Evolutionary conservation across 2,797 vertebrate genomes (phyloP).

Genomic region (Acrossocheilus fasciatus): DNA sequence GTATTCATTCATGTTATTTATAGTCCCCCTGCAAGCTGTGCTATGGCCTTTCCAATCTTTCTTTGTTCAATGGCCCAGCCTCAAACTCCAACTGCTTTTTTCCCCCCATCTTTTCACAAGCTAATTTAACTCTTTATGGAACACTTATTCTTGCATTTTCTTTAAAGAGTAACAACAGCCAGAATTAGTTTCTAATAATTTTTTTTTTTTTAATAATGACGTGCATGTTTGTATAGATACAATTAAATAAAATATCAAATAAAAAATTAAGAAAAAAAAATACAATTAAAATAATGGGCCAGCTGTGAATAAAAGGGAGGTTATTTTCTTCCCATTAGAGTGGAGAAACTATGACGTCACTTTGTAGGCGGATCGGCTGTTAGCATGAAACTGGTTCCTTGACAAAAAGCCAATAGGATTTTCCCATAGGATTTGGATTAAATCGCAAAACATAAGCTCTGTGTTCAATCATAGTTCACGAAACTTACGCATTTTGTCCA

Average conservation of each 20-base stretch:
- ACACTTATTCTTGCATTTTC: neutral
- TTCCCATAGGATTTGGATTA: too few relatives aligned
- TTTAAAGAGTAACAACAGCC: neutral
- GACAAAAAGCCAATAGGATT: too few relatives aligned
- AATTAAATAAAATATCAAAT: neutral
- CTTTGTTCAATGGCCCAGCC: conserved; percentile 33
- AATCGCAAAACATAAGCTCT: too few relatives aligned
- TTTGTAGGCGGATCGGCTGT: too few relatives aligned
- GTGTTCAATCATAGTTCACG: too few relatives aligned
- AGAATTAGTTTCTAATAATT: neutral
- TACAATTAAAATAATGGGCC: neutral
- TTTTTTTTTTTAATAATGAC: too few relatives aligned
- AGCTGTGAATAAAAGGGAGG: too few relatives aligned
- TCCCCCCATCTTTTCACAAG: neutral
- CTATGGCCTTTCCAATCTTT: conserved; percentile 30
- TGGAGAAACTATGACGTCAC: too few relatives aligned
- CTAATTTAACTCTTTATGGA: conserved; percentile 6
- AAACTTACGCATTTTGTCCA: too few relatives aligned
- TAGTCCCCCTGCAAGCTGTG: conserved; percentile 42
- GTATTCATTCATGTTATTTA: conserved; percentile 56
- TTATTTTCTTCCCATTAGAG: neutral
- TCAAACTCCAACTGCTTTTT: neutral
- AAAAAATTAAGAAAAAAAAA: neutral
- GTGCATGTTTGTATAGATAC: neutral
- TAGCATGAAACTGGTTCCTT: too few relatives aligned